Base-by-base conservation (phyloP, 2,797 vertebrate species). In the Danio choprae region DNA sequence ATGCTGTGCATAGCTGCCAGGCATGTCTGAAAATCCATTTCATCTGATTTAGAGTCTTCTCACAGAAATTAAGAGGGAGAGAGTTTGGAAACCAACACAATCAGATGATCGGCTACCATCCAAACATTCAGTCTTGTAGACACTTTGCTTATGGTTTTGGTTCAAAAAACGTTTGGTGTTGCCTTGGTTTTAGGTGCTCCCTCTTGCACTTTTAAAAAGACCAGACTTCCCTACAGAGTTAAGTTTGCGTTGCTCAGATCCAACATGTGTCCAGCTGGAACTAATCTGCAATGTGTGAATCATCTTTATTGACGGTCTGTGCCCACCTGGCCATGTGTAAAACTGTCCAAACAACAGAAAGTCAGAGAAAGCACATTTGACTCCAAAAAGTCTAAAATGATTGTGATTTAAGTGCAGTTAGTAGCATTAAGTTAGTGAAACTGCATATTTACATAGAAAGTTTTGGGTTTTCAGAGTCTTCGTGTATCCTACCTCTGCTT, bases 1-100 rank as follows among this genome's bases (percentile, higher is more conserved):
- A 81, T 84, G 74, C 15, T 68, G 43, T 41, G 6, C 63, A 50
- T 75, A 81, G 70, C 75, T 78, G 69, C 36, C 70, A 68, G 48
- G 51, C 68, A 72, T 81, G 59, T 81, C 43, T 73, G 13, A 56
- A 50, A 68, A 58, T 18, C 41, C 8, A 59, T 51, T 73, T 80
- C 2, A 53, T 83, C 53, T 58, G 48, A 71, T 76, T 83, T 80
- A 51, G 60, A 80, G 62, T 55, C 60, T 71, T 50, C 44, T 71
- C 2, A 71, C 44, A 59, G 8, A 73, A 65, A 79, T 69, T 22
- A 71, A 59, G 38, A 67, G 43, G 46, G 51, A 16, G 36, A 48
- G 58, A 71, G 20, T 70, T 71, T 64, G 56, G 20, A 36, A 70
- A 18, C 18, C 16, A 70, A 22, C 5, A 2, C 29, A 40, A 51